A percentile compares a stretch with the other conserved stretches of the same genome.
Conservation (phyloP, 2,113 vertebrate genomes). For the Psephotus haematonotus region DNA sequence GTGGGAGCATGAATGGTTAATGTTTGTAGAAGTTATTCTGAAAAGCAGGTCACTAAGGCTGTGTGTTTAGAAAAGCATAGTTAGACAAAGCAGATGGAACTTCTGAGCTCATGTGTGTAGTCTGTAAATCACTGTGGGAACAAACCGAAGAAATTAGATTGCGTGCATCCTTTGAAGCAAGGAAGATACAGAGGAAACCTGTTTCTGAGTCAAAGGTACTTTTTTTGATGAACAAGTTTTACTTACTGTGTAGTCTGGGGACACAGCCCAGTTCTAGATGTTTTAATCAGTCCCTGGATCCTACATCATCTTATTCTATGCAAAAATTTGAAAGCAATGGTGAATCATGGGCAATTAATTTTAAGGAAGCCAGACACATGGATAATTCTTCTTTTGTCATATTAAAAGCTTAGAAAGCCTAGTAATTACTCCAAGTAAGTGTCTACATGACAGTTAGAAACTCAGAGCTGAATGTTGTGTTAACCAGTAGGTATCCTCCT, state of each 20-base stretch:
- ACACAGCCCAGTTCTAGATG: background rate
- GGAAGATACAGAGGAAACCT: background rate
- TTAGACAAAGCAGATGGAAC: background rate
- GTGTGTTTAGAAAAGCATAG: background rate
- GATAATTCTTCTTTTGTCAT: background rate
- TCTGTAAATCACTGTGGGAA: background rate
- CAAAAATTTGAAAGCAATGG: constrained; percentile 5
- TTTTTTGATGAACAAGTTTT: background rate
- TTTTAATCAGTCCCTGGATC: background rate
- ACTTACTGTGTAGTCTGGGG: background rate
- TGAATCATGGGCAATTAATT: constrained; percentile 20
- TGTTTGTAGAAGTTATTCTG: background rate
- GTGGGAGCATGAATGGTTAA: background rate
- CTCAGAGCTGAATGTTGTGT: constrained; percentile 26
- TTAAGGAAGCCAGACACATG: background rate
- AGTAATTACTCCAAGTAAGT: constrained; percentile 23
- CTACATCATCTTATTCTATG: background rate
- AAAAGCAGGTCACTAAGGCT: background rate
- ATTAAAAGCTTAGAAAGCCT: background rate
- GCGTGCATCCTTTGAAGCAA: background rate
- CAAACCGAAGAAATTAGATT: background rate
- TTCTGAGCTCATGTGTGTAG: background rate
- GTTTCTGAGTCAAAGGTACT: background rate
- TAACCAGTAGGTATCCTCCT: background rate
- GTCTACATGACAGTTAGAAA: constrained; percentile 6